Base-by-base conservation (phyloP, 2,888 invertebrate species). In the Megamerina dolium region DNA sequence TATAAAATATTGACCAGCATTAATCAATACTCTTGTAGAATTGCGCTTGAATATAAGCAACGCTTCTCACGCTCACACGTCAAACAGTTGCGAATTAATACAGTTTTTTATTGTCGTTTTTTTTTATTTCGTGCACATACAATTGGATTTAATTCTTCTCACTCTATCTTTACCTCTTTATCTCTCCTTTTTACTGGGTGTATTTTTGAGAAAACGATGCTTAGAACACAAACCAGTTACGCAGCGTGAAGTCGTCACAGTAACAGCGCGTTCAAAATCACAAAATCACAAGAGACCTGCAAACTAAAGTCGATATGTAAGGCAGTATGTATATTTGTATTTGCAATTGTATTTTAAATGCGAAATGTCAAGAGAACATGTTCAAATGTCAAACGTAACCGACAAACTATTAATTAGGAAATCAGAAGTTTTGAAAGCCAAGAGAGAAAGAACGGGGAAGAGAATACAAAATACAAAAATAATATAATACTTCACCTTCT, bases 341-440 rank as follows among this genome's bases (percentile, higher is more conserved):
- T 4, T 27, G 5, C 3, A 5, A n/a, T n/a, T 27, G 13, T n/a
- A 27, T 33, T 33, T 31, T 40, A 41, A 48, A 45, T 42, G 46
- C 47, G 51, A 58, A 60, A 61, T 63, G 63, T 63, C 64, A 63
- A 60, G 59, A 63, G 56, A 58, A 58, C 61, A 63, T 64, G 63
- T 64, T 63, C 55, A 61, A 56, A 53, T 63, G 64, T 64, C 64
- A 64, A 63, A 63, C 61, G 52, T 51, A 57, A 61, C 61, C 58
- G 60, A 58, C 61, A 64, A 64, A 64, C 67, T 64, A 64, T 61
- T 66, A 66, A 67, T 66, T 66, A 66, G 61, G 55, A 59, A 60
- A 63, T 63, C 52, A 53, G 48, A 51, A 48, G n/a, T n/a, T n/a
- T n/a, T n/a, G n/a, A n/a, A n/a, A n/a, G n/a, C n/a, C n/a, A n/a